Conservation (phyloP, 2,113 vertebrate species). For the Oenanthe melanoleuca region DNA sequence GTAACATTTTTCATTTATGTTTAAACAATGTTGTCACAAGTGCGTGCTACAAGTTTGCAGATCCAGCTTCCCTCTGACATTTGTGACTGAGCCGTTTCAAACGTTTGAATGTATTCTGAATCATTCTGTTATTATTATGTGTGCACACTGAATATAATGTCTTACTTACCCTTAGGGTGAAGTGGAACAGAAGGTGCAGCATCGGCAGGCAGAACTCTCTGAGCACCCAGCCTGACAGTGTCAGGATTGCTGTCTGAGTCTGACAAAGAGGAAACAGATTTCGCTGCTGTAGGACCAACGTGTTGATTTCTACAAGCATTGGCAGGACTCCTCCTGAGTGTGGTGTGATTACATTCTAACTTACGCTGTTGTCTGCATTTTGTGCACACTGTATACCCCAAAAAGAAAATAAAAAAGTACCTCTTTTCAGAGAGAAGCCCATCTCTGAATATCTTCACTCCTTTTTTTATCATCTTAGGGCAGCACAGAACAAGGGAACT, state of each 20-base stretch:
- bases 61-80: not conserved
- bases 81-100: not conserved
- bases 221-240: not conserved
- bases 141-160: not conserved
- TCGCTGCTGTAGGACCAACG: not conserved
- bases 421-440: not conserved
- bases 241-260: not conserved
- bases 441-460: not conserved
- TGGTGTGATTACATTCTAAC: not conserved
- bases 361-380: not conserved
- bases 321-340: not conserved
- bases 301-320: not conserved
- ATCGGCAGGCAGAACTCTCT: not conserved
- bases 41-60: not conserved
- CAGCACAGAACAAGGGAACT: not conserved
- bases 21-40: not conserved
- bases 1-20: not conserved
- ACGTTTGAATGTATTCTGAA: not conserved
- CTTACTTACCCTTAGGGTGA: not conserved
- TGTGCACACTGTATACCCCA: accelerated
- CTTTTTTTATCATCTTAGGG: not conserved
- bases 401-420: not conserved
- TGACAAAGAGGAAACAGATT: not conserved
- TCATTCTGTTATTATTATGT: not conserved
- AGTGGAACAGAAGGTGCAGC: not conserved